These are phyloP conservation scores for Aphis gossypii DNA, from an alignment of 1,140 invertebrate genomes.

Conservation along the genomic window DNA sequence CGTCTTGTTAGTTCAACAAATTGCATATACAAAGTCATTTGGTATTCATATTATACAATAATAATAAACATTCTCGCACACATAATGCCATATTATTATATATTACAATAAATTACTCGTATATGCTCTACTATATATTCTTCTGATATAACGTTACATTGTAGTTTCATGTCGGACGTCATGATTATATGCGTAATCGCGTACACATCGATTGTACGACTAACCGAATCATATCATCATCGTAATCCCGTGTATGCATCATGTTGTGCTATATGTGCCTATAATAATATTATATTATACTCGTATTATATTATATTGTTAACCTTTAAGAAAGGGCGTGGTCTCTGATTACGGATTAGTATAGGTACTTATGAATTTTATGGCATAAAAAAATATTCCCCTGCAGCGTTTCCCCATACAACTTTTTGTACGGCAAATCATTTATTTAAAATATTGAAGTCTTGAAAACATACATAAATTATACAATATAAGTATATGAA, in stretches of 20 bases:
- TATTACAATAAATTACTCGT: neutral
- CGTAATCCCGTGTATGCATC: neutral
- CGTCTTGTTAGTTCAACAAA: constrained; percentile 23
- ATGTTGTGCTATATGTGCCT: neutral
- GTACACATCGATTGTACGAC: neutral
- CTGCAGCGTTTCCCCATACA: neutral
- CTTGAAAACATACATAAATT: neutral
- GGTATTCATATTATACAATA: neutral
- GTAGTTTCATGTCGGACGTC: neutral
- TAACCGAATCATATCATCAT: constrained; percentile 1
- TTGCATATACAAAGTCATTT: constrained; percentile 20
- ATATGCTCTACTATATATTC: neutral
- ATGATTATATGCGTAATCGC: neutral
- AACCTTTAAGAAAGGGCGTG: neutral
- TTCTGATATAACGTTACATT: neutral
- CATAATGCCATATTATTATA: constrained; percentile 14
- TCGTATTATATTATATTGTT: neutral
- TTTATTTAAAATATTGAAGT: neutral
- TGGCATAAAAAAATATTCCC: neutral
- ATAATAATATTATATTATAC: neutral
- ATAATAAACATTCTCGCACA: neutral
- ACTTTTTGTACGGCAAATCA: neutral
- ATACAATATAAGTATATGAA: neutral
- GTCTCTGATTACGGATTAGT: neutral
- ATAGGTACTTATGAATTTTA: neutral